phyloP scores from a whole-genome alignment of 1,140 invertebrate genomes.

The Aphaenogaster ashmeadi region DNA sequence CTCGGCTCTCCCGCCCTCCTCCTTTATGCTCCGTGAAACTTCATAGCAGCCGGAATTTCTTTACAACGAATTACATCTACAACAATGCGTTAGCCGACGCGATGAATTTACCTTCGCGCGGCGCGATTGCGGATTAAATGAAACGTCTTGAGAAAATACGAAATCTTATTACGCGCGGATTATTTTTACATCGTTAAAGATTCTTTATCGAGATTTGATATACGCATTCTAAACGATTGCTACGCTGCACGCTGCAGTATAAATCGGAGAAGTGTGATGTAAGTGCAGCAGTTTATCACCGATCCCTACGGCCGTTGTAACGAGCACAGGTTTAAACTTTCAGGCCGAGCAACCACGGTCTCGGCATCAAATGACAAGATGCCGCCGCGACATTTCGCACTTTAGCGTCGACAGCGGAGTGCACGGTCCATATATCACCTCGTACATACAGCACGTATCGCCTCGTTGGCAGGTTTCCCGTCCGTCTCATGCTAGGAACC shows the following conservation, averaged over 20 bases:
- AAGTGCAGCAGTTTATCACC: slow-evolving; percentile 21
- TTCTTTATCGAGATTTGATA: slow-evolving; percentile 15
- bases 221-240: neutral
- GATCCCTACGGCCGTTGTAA: neutral
- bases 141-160: neutral
- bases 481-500: neutral
- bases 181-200: neutral
- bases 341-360: slow-evolving; percentile 40
- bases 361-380: slow-evolving; percentile 32
- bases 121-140: slow-evolving; percentile 30
- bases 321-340: slow-evolving; percentile 62
- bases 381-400: slow-evolving; percentile 39
- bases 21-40: slow-evolving; percentile 56
- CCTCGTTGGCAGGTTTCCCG: slow-evolving; percentile 28
- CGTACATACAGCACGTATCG: slow-evolving; percentile 9
- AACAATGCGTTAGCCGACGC: slow-evolving; percentile 39
- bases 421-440: slow-evolving; percentile 54
- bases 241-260: neutral
- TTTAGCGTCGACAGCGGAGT: slow-evolving; percentile 58
- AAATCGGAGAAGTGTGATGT: neutral
- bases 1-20: neutral
- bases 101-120: neutral
- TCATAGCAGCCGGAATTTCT: slow-evolving; percentile 56
- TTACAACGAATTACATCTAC: slow-evolving; percentile 52
- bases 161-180: slow-evolving; percentile 18